These are phyloP conservation scores for Sardinella longiceps DNA, from an alignment of 2,797 vertebrate genomes.

Conservation along the genomic window DNA sequence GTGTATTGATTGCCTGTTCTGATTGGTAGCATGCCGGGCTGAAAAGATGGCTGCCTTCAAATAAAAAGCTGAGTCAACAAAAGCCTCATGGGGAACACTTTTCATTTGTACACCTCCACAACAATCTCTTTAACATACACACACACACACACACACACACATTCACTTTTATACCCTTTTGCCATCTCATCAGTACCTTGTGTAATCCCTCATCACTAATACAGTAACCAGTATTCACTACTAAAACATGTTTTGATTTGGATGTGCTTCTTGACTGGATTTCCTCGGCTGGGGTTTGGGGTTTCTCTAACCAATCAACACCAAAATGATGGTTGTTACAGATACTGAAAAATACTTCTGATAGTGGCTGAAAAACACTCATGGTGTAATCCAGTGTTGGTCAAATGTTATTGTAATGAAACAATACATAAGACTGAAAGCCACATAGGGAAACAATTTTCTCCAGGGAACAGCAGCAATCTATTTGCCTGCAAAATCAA, in stretches of 20 bases:
- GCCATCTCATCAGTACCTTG: too few species aligned
- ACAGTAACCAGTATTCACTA: neutral
- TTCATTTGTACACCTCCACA: slow-evolving; percentile 51
- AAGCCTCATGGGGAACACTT: slow-evolving; percentile 61
- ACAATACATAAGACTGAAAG: neutral
- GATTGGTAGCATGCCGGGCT: slow-evolving; percentile 54
- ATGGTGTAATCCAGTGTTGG: too few species aligned
- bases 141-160: neutral
- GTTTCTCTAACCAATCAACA: neutral
- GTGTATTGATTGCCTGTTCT: slow-evolving; percentile 55
- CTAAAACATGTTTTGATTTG: neutral
- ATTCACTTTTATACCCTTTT: neutral
- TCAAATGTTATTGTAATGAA: neutral
- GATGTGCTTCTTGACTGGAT: neutral
- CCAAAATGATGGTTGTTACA: neutral
- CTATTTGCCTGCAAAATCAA: neutral
- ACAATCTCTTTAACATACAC: slow-evolving; percentile 4
- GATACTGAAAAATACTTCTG: neutral
- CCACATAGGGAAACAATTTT: neutral
- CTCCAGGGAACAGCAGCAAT: neutral
- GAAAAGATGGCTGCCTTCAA: slow-evolving; percentile 56
- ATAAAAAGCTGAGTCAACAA: slow-evolving; percentile 72
- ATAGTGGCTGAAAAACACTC: too few species aligned
- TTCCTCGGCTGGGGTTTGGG: neutral
- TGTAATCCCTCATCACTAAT: neutral